Evolutionary conservation across 2,797 vertebrate species (phyloP).

Genomic region (Cephalopachus bancanus): DNA sequence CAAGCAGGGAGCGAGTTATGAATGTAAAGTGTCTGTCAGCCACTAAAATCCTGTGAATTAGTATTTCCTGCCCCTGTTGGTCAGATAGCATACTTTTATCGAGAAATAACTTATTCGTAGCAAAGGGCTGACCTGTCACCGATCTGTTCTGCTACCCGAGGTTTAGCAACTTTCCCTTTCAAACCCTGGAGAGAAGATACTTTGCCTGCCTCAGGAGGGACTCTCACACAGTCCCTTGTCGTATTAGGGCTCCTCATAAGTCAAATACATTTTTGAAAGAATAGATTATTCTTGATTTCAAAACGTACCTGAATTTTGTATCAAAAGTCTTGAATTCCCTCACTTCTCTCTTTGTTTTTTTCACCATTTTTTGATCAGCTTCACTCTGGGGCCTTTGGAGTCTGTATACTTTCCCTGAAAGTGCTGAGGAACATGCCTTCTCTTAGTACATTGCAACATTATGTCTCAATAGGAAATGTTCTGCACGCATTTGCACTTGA

Average conservation of each 20-base stretch:
- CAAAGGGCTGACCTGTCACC: conserved; percentile 40
- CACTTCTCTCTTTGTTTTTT: not conserved
- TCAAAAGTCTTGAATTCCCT: not conserved
- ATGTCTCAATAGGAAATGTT: not conserved
- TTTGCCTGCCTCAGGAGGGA: not conserved
- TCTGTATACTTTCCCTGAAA: not conserved
- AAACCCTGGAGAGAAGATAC: not conserved
- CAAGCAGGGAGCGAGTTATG: conserved; percentile 36
- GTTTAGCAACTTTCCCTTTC: not conserved
- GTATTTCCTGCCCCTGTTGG: conserved; percentile 52
- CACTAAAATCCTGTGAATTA: conserved; percentile 77
- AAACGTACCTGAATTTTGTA: not conserved
- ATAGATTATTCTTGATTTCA: conserved; percentile 7
- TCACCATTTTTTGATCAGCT: not conserved
- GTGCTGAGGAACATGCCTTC: fast-evolving
- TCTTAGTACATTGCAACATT: no score
- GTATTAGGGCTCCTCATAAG: not conserved
- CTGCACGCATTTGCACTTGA: not conserved
- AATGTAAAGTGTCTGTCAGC: conserved; percentile 72
- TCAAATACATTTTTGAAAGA: not conserved
- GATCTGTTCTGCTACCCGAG: not conserved
- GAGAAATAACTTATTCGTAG: conserved; percentile 65
- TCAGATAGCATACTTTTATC: conserved; percentile 59
- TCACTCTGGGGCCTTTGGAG: fast-evolving
- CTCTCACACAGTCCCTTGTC: not conserved